Conservation (phyloP, 2,113 vertebrate species). For the Ciconia maguari region DNA sequence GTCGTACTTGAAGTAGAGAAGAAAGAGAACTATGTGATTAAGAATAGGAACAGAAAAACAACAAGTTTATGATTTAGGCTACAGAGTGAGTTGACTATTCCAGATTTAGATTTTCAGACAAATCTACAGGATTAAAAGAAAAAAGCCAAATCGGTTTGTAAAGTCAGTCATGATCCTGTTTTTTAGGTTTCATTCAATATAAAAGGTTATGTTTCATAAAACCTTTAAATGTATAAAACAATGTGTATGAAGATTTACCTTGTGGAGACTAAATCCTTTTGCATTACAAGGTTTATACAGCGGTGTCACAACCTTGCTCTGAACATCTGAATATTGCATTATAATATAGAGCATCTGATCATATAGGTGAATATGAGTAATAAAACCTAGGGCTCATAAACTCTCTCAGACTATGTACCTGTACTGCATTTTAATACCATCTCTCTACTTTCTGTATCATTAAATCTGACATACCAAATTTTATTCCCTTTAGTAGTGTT, state of each 20-base stretch:
- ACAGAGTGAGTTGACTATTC: not conserved
- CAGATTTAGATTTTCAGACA: not conserved
- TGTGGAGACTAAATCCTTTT: not conserved
- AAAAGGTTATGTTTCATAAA: not conserved
- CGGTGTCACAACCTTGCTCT: constrained; percentile 48
- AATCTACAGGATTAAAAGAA: not conserved
- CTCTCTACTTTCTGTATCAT: constrained; percentile 59
- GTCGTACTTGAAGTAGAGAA: not conserved
- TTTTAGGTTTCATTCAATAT: not conserved
- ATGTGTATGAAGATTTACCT: not conserved
- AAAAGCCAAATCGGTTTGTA: not conserved
- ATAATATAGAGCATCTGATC: constrained; percentile 43
- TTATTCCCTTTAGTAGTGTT: constrained; percentile 63
- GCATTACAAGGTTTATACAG: constrained; percentile 22
- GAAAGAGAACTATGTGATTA: not conserved
- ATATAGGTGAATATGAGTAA: constrained; percentile 29
- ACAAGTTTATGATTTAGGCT: not conserved
- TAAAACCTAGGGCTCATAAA: constrained; percentile 69
- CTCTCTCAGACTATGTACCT: constrained; percentile 17
- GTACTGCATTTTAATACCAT: constrained; percentile 66
- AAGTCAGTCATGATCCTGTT: not conserved
- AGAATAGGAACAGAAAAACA: not conserved
- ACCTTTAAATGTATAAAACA: not conserved
- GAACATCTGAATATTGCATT: constrained; percentile 34
- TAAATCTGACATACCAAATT: constrained; percentile 70